Conservation (phyloP, 1,140 invertebrate species). For the Rhizoglyphus robini region DNA sequence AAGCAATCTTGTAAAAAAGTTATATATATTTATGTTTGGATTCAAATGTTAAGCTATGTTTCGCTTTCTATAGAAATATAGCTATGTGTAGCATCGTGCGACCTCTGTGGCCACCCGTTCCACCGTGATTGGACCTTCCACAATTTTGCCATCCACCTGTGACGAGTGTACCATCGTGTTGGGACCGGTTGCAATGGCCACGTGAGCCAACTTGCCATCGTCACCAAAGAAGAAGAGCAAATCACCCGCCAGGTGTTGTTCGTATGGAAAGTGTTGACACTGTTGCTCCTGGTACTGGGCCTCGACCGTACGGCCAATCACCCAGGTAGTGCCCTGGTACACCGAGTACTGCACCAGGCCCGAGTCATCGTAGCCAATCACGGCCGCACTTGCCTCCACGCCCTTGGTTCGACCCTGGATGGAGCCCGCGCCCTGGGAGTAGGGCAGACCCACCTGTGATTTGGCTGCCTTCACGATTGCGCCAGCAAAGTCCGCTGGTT, state of each 20-base stretch:
- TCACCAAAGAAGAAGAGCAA: conserved; percentile 2
- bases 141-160: background rate
- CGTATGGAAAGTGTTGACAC: conserved; percentile 13
- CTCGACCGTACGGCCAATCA: background rate
- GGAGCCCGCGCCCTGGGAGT: conserved; percentile 12
- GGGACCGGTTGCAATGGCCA: background rate
- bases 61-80: too few species aligned
- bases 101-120: background rate
- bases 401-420: background rate
- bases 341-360: conserved; percentile 9
- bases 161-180: conserved; percentile 10
- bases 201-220: background rate
- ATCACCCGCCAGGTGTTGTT: conserved; percentile 7
- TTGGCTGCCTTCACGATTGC: background rate
- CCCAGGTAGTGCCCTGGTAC: conserved; percentile 2
- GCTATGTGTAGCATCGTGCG: background rate
- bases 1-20: too few species aligned
- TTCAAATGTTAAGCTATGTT: too few species aligned
- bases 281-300: background rate
- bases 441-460: conserved; percentile 11
- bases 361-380: conserved; percentile 6
- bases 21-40: too few species aligned
- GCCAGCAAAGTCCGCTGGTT: too few species aligned
- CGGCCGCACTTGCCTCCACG: background rate
- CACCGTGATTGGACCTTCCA: background rate